Evolutionary conservation across 2,888 invertebrate genomes (phyloP).

Genomic region (Pegoplata infirma): DNA sequence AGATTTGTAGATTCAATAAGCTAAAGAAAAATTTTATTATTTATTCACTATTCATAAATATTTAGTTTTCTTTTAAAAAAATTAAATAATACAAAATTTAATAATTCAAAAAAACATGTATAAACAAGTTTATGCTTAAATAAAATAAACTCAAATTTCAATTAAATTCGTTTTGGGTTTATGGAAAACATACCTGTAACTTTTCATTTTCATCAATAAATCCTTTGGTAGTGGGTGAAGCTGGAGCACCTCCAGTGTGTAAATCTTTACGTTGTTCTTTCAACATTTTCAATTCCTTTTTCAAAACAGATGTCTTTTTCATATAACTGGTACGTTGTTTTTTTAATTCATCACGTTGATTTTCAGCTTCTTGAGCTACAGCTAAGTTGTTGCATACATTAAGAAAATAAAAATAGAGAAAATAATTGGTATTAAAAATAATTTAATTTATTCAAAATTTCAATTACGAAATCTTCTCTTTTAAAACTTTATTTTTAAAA

Average conservation of each 20-base stretch:
- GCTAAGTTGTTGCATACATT: slow-evolving; percentile 80
- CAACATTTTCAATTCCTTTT: slow-evolving; percentile 87
- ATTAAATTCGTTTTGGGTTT: not conserved
- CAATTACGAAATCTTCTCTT: slow-evolving; percentile 19
- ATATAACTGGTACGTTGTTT: slow-evolving; percentile 91
- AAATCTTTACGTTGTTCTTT: slow-evolving; percentile 89
- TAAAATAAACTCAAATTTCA: slow-evolving; percentile 49
- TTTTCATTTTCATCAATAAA: slow-evolving; percentile 91
- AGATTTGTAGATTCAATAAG: slow-evolving; percentile 61
- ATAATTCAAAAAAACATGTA: slow-evolving; percentile 35
- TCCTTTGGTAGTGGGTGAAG: slow-evolving; percentile 87
- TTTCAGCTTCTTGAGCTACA: slow-evolving; percentile 89
- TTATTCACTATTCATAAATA: slow-evolving; percentile 56
- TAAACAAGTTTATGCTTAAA: slow-evolving; percentile 45
- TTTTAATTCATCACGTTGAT: slow-evolving; percentile 88
- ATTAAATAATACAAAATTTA: slow-evolving; percentile 49
- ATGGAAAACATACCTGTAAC: slow-evolving; percentile 83
- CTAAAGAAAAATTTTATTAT: slow-evolving; percentile 61
- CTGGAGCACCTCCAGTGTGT: slow-evolving; percentile 79
- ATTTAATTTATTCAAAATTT: slow-evolving; percentile 54
- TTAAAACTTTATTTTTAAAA: not conserved
- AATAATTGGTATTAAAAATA: slow-evolving; percentile 68
- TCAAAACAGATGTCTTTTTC: slow-evolving; percentile 85
- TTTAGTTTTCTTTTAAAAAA: too few species aligned
- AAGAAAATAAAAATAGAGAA: too few species aligned